phyloP scores from a whole-genome alignment of 2,888 invertebrate species.

The Drosophila nr. medialis region DNA sequence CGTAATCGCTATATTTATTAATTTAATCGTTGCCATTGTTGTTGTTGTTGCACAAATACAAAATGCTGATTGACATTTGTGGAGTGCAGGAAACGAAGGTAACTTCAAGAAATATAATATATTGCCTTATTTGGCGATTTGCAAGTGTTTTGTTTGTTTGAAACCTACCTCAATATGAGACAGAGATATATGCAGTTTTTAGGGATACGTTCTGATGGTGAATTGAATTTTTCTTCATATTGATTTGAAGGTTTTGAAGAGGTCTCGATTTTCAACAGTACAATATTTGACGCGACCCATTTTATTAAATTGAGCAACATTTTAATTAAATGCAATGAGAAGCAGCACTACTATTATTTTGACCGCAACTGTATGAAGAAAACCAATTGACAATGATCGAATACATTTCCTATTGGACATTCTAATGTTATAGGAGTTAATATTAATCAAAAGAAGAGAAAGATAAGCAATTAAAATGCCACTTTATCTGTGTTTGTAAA shows the following conservation, averaged over 20 bases:
- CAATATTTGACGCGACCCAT: neutral
- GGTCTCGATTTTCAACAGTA: neutral
- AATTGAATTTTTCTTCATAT: neutral
- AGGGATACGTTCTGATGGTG: neutral
- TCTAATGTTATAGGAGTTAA: neutral
- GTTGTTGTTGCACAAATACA: constrained; percentile 27
- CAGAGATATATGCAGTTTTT: neutral
- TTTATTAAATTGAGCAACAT: neutral
- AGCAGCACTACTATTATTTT: neutral
- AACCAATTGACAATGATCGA: constrained; percentile 3
- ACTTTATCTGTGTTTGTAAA: neutral
- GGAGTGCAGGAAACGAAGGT: constrained; percentile 24
- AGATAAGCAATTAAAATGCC: neutral
- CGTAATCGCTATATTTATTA: constrained; percentile 63
- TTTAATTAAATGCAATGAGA: neutral
- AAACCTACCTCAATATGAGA: constrained; percentile 64
- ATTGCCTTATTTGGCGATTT: constrained; percentile 15
- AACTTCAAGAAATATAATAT: neutral
- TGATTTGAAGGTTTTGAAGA: no score
- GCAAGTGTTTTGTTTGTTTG: constrained; percentile 15
- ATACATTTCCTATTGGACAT: neutral
- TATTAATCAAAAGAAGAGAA: neutral
- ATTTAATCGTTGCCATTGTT: constrained; percentile 43
- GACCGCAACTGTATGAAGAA: neutral
- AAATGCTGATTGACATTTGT: constrained; percentile 19